Evolutionary conservation across 2,888 invertebrate genomes (phyloP).

Genomic region (Agrochola lota): DNA sequence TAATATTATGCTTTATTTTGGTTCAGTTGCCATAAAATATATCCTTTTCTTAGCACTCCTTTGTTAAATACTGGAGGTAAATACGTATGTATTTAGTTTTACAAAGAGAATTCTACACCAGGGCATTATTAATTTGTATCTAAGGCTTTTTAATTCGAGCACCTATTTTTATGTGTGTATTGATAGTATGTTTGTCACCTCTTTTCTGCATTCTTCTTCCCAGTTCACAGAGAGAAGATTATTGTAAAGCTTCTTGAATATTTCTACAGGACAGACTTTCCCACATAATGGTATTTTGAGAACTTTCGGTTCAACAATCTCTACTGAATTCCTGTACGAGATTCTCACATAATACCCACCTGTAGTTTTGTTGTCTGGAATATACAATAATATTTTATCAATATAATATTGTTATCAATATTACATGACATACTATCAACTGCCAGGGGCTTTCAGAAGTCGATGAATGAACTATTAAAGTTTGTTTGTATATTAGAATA

Average conservation of each 20-base stretch:
- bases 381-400: constrained; percentile 5
- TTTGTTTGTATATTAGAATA: background rate
- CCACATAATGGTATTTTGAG: constrained; percentile 92
- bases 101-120: background rate
- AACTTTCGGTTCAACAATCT: constrained; percentile 88
- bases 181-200: constrained; percentile 33
- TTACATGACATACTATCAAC: constrained; percentile 1
- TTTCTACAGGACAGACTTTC: constrained; percentile 91
- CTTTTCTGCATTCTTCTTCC: constrained; percentile 91
- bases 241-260: constrained; percentile 88
- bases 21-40: background rate
- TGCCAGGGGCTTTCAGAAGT: background rate
- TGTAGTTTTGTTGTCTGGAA: constrained; percentile 52
- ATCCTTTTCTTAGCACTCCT: background rate
- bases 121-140: background rate
- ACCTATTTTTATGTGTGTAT: background rate
- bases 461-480: background rate
- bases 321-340: constrained; percentile 92
- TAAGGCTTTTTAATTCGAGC: background rate
- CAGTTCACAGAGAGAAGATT: constrained; percentile 92
- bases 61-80: background rate
- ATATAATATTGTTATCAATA: background rate
- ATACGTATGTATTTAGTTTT: background rate
- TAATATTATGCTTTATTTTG: constrained; percentile 2
- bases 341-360: constrained; percentile 80